Conservation (phyloP, 2,113 vertebrate genomes). For the Halichoeres trimaculatus region DNA sequence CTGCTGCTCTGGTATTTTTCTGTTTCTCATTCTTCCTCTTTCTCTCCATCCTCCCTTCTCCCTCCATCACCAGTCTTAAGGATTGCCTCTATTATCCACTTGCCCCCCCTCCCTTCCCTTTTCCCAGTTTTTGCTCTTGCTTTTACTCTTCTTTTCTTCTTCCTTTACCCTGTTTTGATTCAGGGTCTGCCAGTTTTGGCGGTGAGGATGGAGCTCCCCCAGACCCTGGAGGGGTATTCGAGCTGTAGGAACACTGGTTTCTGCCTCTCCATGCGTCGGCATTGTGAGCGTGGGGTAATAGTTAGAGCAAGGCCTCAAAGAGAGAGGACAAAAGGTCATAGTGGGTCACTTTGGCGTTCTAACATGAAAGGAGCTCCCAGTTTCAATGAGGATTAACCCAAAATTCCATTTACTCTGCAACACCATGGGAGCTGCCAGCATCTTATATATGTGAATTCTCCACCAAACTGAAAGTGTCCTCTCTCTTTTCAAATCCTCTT, state of each 20-base stretch:
- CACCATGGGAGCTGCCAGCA: conserved; percentile 75
- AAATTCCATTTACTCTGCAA: conserved; percentile 79
- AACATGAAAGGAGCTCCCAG: conserved; percentile 82
- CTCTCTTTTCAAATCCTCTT: conserved; percentile 28
- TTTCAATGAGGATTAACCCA: conserved; percentile 85
- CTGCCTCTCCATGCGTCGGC: conserved; percentile 74
- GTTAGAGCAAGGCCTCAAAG: conserved; percentile 80
- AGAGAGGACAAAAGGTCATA: conserved; percentile 84
- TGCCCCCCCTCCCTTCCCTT: conserved; percentile 45
- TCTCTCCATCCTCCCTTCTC: conserved; percentile 58
- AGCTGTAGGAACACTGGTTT: conserved; percentile 71
- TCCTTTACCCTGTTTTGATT: conserved; percentile 70
- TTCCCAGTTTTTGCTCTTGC: conserved; percentile 52
- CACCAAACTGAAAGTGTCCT: conserved; percentile 51
- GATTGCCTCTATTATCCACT: conserved; percentile 72
- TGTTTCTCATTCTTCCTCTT: conserved; percentile 70
- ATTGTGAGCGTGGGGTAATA: conserved; percentile 83
- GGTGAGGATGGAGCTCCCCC: conserved; percentile 65
- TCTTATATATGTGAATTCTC: conserved; percentile 74
- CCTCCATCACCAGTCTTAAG: conserved; percentile 62
- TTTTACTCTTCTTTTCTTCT: conserved; percentile 50
- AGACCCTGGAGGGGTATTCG: conserved; percentile 71
- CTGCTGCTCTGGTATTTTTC: conserved; percentile 82
- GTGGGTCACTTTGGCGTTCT: conserved; percentile 80
- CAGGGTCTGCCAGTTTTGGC: conserved; percentile 76